Percentiles rank a stretch among this genome's conserved stretches.
Evolutionary conservation across 2,113 vertebrate genomes (phyloP).

Genomic region (Hippolais icterina): DNA sequence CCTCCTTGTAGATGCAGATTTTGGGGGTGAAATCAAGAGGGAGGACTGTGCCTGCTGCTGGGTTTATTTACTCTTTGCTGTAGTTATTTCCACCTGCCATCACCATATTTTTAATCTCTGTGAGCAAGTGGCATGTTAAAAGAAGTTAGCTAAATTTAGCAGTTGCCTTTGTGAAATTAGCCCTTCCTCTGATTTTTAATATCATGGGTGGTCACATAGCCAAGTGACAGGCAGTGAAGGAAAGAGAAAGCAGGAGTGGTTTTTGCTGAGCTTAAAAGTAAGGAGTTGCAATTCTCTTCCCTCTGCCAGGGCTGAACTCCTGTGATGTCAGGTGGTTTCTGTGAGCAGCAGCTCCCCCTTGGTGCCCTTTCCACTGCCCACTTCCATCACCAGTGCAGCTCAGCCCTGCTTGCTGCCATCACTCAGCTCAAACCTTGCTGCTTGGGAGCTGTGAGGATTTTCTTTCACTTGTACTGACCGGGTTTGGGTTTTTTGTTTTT

Average conservation of each 20-base stretch:
- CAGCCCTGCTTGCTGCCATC: background rate
- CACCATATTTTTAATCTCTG: background rate
- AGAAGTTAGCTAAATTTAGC: conserved; percentile 4
- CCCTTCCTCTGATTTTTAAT: background rate
- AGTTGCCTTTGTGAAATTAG: background rate
- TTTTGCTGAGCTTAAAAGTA: background rate
- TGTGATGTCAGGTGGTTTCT: background rate
- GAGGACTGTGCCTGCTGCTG: background rate
- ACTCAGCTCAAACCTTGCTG: background rate
- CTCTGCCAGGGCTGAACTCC: background rate
- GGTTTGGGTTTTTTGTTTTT: background rate
- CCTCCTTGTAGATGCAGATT: background rate
- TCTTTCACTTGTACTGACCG: background rate
- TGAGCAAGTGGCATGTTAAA: background rate
- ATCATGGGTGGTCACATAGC: background rate
- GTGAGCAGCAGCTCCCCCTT: background rate
- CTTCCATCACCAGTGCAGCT: background rate
- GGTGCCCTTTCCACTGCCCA: background rate
- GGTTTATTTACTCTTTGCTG: conserved; percentile 3
- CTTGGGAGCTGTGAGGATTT: background rate
- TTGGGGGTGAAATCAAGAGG: background rate
- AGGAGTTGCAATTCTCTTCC: background rate
- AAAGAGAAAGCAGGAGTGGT: background rate
- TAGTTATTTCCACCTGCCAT: conserved; percentile 6
- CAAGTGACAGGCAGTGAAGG: background rate